These are phyloP conservation scores for Agriopis leucophaearia DNA, from an alignment of 2,888 invertebrate species.

Conservation along the genomic window DNA sequence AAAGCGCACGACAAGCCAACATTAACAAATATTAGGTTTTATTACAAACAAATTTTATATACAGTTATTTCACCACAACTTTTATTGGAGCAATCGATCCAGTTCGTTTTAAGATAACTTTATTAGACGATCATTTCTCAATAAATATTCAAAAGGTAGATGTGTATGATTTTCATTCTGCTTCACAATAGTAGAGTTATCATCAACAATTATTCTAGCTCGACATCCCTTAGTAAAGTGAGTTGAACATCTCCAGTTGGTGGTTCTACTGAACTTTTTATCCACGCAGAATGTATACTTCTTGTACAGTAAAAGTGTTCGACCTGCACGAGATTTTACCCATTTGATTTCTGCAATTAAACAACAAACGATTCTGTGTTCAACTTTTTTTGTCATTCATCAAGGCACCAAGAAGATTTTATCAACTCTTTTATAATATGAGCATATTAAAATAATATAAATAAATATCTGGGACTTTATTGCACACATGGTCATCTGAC, in stretches of 20 bases:
- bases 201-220: neutral
- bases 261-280: neutral
- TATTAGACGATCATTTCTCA: neutral
- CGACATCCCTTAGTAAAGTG: conserved; percentile 9
- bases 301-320: conserved; percentile 8
- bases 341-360: neutral
- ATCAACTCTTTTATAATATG: too few relatives aligned
- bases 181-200: neutral
- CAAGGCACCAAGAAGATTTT: too few relatives aligned
- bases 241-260: conserved; percentile 32
- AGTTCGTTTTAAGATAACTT: neutral
- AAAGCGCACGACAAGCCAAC: too few relatives aligned
- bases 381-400: neutral
- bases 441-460: too few relatives aligned
- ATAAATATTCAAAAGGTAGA: neutral
- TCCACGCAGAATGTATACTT: conserved; percentile 28
- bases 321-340: neutral
- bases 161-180: neutral
- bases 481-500: too few relatives aligned
- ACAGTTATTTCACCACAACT: too few relatives aligned
- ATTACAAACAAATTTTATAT: too few relatives aligned
- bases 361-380: neutral
- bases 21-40: too few relatives aligned
- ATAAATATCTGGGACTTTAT: too few relatives aligned
- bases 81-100: too few relatives aligned